phyloP scores from a whole-genome alignment of 2,797 vertebrate species.

The Chiloscyllium punctatum region DNA sequence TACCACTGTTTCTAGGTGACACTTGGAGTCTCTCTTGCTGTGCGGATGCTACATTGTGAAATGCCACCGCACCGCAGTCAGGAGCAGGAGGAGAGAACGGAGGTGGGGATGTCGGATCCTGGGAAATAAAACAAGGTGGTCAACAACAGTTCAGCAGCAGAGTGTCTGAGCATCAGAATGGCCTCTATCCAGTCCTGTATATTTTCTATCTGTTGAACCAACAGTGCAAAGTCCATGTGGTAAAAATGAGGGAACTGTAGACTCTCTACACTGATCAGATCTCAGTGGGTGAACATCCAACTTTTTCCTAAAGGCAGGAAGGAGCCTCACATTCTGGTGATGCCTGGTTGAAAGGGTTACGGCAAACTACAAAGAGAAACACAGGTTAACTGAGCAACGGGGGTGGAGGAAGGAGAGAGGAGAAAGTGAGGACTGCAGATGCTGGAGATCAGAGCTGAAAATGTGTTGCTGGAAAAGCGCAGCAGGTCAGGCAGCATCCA shows the following conservation, averaged over 20 bases:
- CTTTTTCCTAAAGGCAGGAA: neutral
- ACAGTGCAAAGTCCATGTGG: neutral
- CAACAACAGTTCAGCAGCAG: neutral
- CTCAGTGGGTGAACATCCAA: neutral
- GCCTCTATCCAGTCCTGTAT: too few species aligned
- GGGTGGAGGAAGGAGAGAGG: neutral
- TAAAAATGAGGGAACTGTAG: too few species aligned
- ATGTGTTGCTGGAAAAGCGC: too few species aligned
- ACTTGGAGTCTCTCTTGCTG: neutral
- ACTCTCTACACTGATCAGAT: neutral
- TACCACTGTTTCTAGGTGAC: neutral
- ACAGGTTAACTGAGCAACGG: neutral
- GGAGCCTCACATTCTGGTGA: neutral
- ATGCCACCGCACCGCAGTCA: neutral
- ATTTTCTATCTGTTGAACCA: neutral
- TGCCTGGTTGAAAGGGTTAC: neutral
- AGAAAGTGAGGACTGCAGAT: too few species aligned
- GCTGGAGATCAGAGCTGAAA: too few species aligned
- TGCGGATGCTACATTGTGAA: neutral
- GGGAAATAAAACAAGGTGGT: neutral
- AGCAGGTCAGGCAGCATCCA: too few species aligned
- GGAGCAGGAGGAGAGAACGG: neutral
- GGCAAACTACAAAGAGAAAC: neutral
- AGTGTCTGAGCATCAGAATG: neutral
- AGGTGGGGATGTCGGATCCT: neutral